Evolutionary conservation across 2,113 vertebrate genomes (phyloP).

Genomic region (Sprattus sprattus): DNA sequence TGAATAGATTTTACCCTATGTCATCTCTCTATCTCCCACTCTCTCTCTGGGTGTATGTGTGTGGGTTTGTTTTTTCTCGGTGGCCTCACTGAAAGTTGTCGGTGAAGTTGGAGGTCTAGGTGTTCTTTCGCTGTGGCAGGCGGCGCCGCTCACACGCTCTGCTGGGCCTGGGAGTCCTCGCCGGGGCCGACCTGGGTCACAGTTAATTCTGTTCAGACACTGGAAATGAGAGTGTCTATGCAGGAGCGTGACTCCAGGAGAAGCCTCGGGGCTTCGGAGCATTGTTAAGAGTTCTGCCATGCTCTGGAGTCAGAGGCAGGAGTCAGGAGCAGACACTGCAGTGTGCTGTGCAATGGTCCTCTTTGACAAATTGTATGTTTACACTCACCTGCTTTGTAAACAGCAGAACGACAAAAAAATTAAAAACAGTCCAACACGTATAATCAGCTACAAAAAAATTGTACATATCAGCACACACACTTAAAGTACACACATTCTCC

Average conservation of each 20-base stretch:
- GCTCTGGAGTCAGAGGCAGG: background rate
- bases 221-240: background rate
- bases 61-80: background rate
- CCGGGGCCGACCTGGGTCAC: background rate
- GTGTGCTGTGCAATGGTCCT: background rate
- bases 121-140: background rate
- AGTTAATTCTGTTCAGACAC: background rate
- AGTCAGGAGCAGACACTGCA: background rate
- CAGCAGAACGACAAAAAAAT: background rate
- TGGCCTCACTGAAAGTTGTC: background rate
- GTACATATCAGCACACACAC: background rate
- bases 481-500: background rate
- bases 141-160: background rate
- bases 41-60: background rate
- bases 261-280: background rate
- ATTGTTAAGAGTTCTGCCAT: background rate
- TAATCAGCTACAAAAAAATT: background rate
- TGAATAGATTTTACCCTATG: background rate
- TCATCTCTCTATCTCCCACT: background rate
- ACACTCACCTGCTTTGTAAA: background rate
- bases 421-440: background rate
- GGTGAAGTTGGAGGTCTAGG: conserved; percentile 1
- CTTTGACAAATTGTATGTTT: background rate
- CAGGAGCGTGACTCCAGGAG: background rate
- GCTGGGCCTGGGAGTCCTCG: background rate